Evolutionary conservation across 2,113 vertebrate species (phyloP), one percentile per base, ranked within the genome.

Genomic region (Nothoprocta perdicaria): DNA sequence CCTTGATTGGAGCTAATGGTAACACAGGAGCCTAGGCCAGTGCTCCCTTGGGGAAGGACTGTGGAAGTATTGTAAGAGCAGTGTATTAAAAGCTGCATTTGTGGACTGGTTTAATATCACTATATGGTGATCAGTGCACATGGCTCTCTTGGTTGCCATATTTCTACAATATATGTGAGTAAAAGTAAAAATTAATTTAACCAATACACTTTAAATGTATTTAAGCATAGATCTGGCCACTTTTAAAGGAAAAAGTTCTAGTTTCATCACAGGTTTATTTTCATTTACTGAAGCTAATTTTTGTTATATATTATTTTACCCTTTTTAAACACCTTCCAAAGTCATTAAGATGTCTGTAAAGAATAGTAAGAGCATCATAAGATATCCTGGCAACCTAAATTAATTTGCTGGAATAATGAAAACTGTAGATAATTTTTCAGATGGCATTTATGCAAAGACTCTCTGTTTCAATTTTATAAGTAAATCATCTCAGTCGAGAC

Each of bases 81-180:
- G 10, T 26, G 41, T 29, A 50, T 38, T 63, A 88, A 80, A 74
- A 85, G 33, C 27, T 65, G 16, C 8, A 21, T 58, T 66, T 9
- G 33, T 26, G 45, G 22, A 12, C 40, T 66, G 15, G 16, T 66
- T 57, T 81, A 60, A 27, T 62, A 35, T 41, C 23, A 53, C n/a
- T 69, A 8, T 61, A 15, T 6, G 7, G 57, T 13, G 43, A 95
- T 58, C 53, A 35, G 63, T 12, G 38, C 35, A 52, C 7, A 35
- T 0, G 3, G 23, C 26, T 79, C 16, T 40, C 46, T 72, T 46
- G 29, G 27, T 14, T 2, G 0, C n/a, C 3, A 11, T 50, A 40
- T 76, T 61, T 67, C 35, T 73, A 29, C 29, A 87, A 57, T 31
- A 80, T 76, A 77, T 23, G 43, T 6, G 21, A 57, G 14, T 14